Conservation (phyloP, 2,797 vertebrate species). For the Gambusia yucatana region DNA sequence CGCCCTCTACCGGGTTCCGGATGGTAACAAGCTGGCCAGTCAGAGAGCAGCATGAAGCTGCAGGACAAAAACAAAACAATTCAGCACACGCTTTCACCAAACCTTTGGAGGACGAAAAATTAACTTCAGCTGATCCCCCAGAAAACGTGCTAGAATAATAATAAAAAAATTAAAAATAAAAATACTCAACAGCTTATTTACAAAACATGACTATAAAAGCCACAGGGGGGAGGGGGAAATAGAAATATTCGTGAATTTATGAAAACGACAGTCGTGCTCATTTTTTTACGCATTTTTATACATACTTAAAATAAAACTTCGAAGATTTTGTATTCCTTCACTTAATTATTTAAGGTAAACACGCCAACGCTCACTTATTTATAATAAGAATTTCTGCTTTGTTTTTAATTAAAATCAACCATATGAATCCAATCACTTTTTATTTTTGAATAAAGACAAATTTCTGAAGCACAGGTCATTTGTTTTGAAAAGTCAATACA, state of each 20-base stretch:
- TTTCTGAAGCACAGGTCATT: neutral
- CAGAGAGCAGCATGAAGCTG: constrained; percentile 77
- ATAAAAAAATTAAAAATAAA: neutral
- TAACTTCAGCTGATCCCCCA: constrained; percentile 52
- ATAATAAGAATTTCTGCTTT: neutral
- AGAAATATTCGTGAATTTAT: neutral
- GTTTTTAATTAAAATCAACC: neutral
- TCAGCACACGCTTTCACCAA: constrained; percentile 71
- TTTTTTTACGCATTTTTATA: neutral
- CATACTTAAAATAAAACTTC: neutral
- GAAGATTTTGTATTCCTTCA: neutral
- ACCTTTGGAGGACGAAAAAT: constrained; percentile 45
- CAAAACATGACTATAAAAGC: neutral
- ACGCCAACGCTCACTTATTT: neutral
- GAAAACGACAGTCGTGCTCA: neutral
- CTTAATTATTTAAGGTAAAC: neutral
- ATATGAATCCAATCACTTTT: neutral
- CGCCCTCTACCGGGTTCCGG: constrained; percentile 90
- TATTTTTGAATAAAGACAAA: neutral
- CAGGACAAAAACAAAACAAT: constrained; percentile 86
- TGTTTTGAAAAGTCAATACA: neutral
- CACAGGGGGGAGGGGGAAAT: neutral
- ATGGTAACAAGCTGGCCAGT: constrained; percentile 97
- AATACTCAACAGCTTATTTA: neutral
- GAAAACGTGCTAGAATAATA: neutral